phyloP scores from a whole-genome alignment of 2,113 vertebrate genomes.

The Hoplias malabaricus region DNA sequence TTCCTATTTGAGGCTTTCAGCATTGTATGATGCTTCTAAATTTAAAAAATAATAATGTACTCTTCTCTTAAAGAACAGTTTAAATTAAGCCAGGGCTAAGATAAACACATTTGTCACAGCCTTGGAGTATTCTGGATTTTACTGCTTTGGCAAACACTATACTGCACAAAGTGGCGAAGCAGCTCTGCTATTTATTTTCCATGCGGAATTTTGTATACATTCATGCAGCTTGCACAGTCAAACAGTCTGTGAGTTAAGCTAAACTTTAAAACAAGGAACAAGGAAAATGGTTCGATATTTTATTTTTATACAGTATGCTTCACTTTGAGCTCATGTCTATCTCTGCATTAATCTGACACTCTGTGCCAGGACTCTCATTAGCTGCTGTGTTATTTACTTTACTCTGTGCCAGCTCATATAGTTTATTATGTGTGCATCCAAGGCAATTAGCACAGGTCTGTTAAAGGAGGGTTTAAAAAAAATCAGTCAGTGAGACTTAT shows the following conservation, averaged over 20 bases:
- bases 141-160: not conserved
- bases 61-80: not conserved
- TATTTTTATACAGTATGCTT: not conserved
- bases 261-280: not conserved
- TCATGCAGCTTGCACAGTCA: not conserved
- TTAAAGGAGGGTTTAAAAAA: not conserved
- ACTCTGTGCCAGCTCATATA: not conserved
- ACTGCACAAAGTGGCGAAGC: not conserved
- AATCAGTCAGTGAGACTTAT: not conserved
- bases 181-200: not conserved
- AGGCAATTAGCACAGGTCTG: not conserved
- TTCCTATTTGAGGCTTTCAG: no score
- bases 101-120: not conserved
- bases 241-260: not conserved
- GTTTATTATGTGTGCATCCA: not conserved
- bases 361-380: not conserved
- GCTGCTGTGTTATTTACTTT: not conserved
- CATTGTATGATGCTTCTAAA: no score
- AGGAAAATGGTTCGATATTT: not conserved
- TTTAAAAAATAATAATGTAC: no score
- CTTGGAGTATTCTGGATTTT: not conserved
- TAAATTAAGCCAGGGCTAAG: not conserved
- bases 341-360: not conserved
- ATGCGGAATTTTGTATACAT: not conserved
- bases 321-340: not conserved